A percentile compares a stretch with the other conserved stretches of the same genome.
These are phyloP conservation scores for Norana najaformis DNA, from an alignment of 2,888 invertebrate genomes.

Conservation along the genomic window DNA sequence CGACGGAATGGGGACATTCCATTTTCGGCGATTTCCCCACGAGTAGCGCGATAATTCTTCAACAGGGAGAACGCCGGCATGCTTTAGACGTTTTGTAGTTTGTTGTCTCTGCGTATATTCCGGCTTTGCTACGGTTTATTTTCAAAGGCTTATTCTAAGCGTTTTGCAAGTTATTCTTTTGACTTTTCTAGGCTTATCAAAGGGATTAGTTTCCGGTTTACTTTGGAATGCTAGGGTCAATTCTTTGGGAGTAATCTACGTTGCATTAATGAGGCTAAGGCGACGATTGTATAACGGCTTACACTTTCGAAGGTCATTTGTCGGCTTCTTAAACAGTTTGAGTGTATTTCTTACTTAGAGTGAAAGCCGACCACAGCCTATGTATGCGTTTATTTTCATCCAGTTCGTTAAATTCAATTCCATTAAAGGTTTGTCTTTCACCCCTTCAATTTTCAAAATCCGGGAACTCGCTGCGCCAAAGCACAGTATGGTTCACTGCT, in stretches of 20 bases:
- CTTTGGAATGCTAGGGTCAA: background rate
- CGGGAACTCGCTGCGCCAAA: too few species aligned
- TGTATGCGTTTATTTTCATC: too few species aligned
- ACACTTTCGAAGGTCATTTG: background rate
- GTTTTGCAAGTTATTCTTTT: background rate
- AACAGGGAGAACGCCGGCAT: background rate
- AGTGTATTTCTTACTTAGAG: background rate
- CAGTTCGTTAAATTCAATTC: too few species aligned
- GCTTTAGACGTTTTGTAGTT: background rate
- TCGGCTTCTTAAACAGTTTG: conserved; percentile 2
- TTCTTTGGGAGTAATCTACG: background rate
- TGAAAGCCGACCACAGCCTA: too few species aligned
- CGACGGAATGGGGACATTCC: conserved; percentile 5
- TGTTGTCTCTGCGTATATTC: background rate
- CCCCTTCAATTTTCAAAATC: too few species aligned
- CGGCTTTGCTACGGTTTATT: background rate
- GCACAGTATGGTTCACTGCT: too few species aligned
- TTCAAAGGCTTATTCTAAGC: background rate
- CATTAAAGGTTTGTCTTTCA: too few species aligned
- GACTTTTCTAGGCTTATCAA: background rate
- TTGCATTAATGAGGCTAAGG: background rate
- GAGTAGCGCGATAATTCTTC: background rate
- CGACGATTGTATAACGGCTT: background rate
- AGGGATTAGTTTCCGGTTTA: background rate
- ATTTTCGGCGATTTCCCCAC: background rate